Percentiles rank a stretch among this genome's conserved stretches.
phyloP scores from a whole-genome alignment of 2,888 invertebrate genomes.

The Osmoderma eremita region DNA sequence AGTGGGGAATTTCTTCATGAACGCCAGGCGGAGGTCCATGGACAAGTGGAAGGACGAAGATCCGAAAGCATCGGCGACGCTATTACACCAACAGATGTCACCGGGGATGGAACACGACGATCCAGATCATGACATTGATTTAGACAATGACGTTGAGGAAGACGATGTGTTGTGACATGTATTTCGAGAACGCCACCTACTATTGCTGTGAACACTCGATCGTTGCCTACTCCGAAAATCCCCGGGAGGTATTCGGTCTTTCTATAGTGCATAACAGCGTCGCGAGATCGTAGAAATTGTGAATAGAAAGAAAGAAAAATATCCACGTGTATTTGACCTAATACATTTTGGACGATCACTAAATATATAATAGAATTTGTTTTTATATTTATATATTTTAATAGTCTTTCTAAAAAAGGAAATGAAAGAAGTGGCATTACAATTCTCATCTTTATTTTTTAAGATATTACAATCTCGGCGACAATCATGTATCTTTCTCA shows the following conservation, averaged over 20 bases:
- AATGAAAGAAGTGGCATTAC: constrained; percentile 29
- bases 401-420: constrained; percentile 36
- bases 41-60: constrained; percentile 99
- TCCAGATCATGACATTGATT: constrained; percentile 62
- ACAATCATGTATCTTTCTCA: too few species aligned
- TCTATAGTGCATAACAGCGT: constrained; percentile 52
- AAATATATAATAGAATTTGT: constrained; percentile 32
- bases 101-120: constrained; percentile 63
- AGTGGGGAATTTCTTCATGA: constrained; percentile 99
- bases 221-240: too few species aligned
- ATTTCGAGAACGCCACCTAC: constrained; percentile 64
- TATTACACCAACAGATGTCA: constrained; percentile 63
- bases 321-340: constrained; percentile 51
- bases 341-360: constrained; percentile 36
- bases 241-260: background rate
- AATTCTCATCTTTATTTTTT: constrained; percentile 34
- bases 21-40: constrained; percentile 96
- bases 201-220: constrained; percentile 63
- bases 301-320: constrained; percentile 43
- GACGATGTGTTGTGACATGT: constrained; percentile 70
- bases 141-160: constrained; percentile 68
- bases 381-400: constrained; percentile 40
- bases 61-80: constrained; percentile 67
- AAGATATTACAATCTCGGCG: background rate
- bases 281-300: constrained; percentile 56